A percentile compares a stretch with the other conserved stretches of the same genome.
Conservation (phyloP, 1,140 invertebrate genomes). For the Drosophila bifasciata region DNA sequence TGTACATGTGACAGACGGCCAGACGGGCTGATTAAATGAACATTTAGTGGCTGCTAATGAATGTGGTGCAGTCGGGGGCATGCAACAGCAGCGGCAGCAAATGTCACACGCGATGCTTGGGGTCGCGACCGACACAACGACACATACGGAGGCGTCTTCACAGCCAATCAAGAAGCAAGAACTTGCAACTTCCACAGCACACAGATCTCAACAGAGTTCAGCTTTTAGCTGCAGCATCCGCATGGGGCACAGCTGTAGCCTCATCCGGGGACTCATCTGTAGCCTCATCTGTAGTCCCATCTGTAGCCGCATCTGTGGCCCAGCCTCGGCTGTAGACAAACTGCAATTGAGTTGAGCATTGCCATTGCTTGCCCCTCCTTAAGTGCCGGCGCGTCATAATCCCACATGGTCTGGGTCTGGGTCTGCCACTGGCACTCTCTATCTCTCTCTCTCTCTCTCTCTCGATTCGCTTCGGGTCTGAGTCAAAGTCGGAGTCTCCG, state of each 20-base stretch:
- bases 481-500: constrained; percentile 16
- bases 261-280: too few relatives aligned
- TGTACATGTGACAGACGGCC: constrained; percentile 50
- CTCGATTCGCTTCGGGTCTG: constrained; percentile 14
- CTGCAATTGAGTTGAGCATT: constrained; percentile 59
- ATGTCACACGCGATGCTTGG: constrained; percentile 78
- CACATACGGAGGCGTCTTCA: constrained; percentile 59
- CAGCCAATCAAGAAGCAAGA: constrained; percentile 71
- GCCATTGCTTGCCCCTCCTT: constrained; percentile 35
- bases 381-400: constrained; percentile 74
- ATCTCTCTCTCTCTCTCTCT: constrained; percentile 12
- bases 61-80: constrained; percentile 67
- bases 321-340: constrained; percentile 15
- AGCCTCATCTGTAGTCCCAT: too few relatives aligned
- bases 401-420: constrained; percentile 76
- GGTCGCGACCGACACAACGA: constrained; percentile 58
- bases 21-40: constrained; percentile 70
- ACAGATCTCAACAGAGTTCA: too few relatives aligned
- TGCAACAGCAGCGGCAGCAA: constrained; percentile 47
- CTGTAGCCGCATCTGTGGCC: too few relatives aligned
- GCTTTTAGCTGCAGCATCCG: constrained; percentile 28
- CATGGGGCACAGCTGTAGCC: constrained; percentile 15
- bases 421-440: constrained; percentile 41
- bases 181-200: constrained; percentile 21
- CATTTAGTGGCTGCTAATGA: constrained; percentile 81